Conservation (phyloP, 2,113 vertebrate species). For the Tympanuchus pallidicinctus region DNA sequence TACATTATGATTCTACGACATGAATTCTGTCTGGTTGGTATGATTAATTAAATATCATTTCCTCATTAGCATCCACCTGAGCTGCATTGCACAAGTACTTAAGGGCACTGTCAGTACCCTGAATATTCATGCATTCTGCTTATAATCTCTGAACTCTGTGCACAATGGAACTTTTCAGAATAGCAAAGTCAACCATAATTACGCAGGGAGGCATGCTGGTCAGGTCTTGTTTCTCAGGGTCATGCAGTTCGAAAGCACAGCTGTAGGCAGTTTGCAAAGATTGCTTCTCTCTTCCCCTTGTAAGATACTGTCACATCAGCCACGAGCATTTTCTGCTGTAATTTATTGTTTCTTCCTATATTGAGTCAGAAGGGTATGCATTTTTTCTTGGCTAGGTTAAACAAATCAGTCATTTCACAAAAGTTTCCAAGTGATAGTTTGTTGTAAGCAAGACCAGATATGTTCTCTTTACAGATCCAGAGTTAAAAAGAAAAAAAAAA, state of each 20-base stretch:
- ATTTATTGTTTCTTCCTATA: conserved; percentile 48
- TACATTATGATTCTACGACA: not conserved
- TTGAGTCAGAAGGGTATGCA: conserved; percentile 8
- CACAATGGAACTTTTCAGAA: conserved; percentile 51
- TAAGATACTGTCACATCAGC: conserved; percentile 43
- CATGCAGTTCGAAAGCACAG: not conserved
- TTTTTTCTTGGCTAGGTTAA: conserved; percentile 43
- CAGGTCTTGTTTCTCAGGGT: conserved; percentile 57
- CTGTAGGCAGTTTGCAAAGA: conserved; percentile 27
- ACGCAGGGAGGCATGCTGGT: conserved; percentile 21
- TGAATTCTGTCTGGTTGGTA: not conserved
- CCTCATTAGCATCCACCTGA: conserved; percentile 21
- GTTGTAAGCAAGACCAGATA: conserved; percentile 68
- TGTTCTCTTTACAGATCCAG: conserved; percentile 24
- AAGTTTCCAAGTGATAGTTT: conserved; percentile 37
- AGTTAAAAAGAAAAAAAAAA: not conserved
- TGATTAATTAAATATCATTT: not conserved
- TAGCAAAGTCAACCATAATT: conserved; percentile 20
- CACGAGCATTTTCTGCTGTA: not conserved
- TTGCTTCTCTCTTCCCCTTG: not conserved
- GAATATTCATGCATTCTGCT: conserved; percentile 29
- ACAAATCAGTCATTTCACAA: conserved; percentile 56
- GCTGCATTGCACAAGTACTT: not conserved
- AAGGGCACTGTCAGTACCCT: not conserved
- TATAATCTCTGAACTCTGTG: conserved; percentile 44